Evolutionary conservation across 2,113 vertebrate genomes (phyloP), one percentile per base, ranked within the genome.

Genomic region (Dasyurus viverrinus): DNA sequence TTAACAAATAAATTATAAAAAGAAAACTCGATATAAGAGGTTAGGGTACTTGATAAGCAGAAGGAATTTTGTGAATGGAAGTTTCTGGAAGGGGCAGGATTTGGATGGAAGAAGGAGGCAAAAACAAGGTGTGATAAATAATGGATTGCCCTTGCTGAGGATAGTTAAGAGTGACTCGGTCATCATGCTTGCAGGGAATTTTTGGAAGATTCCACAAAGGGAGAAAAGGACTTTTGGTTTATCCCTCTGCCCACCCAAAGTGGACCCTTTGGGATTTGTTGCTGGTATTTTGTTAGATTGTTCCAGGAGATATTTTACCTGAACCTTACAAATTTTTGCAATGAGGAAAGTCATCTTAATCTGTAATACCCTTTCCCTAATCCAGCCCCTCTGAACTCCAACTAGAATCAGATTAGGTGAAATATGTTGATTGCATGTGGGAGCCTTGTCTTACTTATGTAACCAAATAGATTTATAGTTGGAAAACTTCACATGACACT

Each of bases 1-100:
- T 89, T 92, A 91, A 95, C 54, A 53, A 42, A 36, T 94, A 47
- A 53, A 89, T 26, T 92, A 47, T 55, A 92, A 11, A 95, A 26
- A 90, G 0, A 53, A 1, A 42, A 93, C 95, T 12, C 92, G 93
- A 27, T 90, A 89, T 16, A 84, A 90, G n/a, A 90, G 57, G 52
- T 52, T n/a, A 76, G 5, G 16, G n/a, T n/a, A 16, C 5, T 76
- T 76, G 36, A n/a, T 76, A 5, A 76, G 36, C n/a, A 36, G 68
- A 76, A 2, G 36, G 36, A 76, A 76, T 68, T 68, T n/a, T 68
- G 12, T 68, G 30, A 68, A 30, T 36, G 14, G 30, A n/a, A 68
- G 30, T 16, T 68, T 68, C 30, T 68, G 16, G 36, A 76, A 42
- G 16, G 36, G 68, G 1, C 36, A 76, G 68, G 36, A 76, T 42